phyloP scores from a whole-genome alignment of 2,888 invertebrate species.

The Tryphoninae sp. region DNA sequence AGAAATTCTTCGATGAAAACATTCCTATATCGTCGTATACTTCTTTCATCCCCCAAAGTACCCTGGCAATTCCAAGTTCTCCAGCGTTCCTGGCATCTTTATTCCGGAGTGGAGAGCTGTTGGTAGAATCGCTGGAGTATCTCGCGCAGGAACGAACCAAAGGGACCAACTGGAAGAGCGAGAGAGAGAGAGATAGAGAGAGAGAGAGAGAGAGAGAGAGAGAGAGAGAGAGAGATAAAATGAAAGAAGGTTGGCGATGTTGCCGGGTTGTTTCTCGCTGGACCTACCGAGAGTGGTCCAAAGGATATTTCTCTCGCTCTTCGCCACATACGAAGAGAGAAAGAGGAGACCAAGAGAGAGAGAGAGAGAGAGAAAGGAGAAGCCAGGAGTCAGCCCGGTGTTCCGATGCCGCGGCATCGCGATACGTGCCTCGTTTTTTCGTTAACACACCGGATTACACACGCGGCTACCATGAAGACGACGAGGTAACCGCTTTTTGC shows the following conservation, averaged over 20 bases:
- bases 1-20: too few relatives aligned
- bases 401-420: slow-evolving; percentile 35
- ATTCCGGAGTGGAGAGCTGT: slow-evolving; percentile 19
- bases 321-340: slow-evolving; percentile 18
- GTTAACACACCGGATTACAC: slow-evolving; percentile 76
- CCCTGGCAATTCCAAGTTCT: neutral
- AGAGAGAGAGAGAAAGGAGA: slow-evolving; percentile 23
- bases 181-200: slow-evolving; percentile 9
- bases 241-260: slow-evolving; percentile 51
- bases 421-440: slow-evolving; percentile 63
- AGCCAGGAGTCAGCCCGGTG: slow-evolving; percentile 8
- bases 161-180: neutral
- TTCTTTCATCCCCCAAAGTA: too few relatives aligned
- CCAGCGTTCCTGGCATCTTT: slow-evolving; percentile 3
- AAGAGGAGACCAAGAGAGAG: slow-evolving; percentile 21
- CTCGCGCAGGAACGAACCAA: slow-evolving; percentile 50
- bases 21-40: too few relatives aligned
- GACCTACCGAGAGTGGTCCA: slow-evolving; percentile 47
- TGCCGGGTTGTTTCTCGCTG: slow-evolving; percentile 57
- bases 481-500: slow-evolving; percentile 74
- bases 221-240: slow-evolving; percentile 33
- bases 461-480: slow-evolving; percentile 73
- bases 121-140: slow-evolving; percentile 47
- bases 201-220: slow-evolving; percentile 13
- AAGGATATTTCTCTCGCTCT: neutral